Base-by-base conservation (phyloP, 2,113 vertebrate genomes). In the Anthoscopus minutus region DNA sequence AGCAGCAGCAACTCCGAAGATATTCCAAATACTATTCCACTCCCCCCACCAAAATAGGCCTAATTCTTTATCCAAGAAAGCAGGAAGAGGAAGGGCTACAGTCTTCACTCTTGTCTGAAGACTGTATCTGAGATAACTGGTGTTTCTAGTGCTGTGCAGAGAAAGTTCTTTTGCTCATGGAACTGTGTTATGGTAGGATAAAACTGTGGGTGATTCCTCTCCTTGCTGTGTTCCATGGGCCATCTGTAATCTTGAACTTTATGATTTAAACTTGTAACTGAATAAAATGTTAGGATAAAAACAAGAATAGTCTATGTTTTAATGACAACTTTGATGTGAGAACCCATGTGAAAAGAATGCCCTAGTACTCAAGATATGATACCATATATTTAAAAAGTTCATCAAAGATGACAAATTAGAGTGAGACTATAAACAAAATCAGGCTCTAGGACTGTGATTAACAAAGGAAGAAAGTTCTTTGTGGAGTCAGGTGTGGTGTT, bases 41-140 rank as follows among this genome's bases (percentile, higher is more conserved):
- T 31, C 1, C 1, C 19, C 9, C 40, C 4, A 22, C 40, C 4
- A 22, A 44, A 15, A 25, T 2, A 1, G 17, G 27, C n/a, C 17
- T 42, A 54, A 62, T 82, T 84, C 19, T 31, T 87, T 73, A 13
- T 35, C 42, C 21, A 62, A 4, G 9, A 30, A n/a, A 69, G 17
- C 30, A 40, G 38, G 11, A 11, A 69, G 25, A 70, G 21, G 15
- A 78, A 76, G 53, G 13, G 5, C 42, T 17, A 10, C 0, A 1
- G 30, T 72, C 38, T 86, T 86, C 14, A 9, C 21, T 61, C 24
- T 48, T 70, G 42, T 84, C 71, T 58, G 33, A 87, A 80, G 35
- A 20, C 40, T 87, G 3, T 56, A 11, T 51, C 54, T 70, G 25
- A 65, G 22, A 69, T 57, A 78, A 28, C 16, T 56, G 19, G 13